Base-by-base conservation (phyloP, 2,113 vertebrate genomes). In the Carassius carassius region DNA sequence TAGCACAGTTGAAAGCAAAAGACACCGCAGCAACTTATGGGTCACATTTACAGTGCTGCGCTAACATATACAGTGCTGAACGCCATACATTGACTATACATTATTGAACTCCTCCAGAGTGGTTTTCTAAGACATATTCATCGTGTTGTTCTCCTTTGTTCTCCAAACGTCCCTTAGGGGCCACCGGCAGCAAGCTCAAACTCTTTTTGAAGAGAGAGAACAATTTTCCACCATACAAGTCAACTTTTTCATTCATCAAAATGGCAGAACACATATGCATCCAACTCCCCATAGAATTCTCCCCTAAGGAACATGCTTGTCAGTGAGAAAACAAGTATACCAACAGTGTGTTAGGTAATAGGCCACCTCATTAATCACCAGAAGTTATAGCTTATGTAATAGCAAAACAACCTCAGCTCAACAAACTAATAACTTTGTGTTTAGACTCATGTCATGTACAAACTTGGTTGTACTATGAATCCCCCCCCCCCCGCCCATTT, bases 361-460 rank as follows among this genome's bases (percentile, higher is more conserved):
- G 82, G 76, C 73, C 76, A 54, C 10, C 86, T 87, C 86, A 89
- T 87, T 87, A 87, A 89, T 89, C 86, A 87, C 80, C 49, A 82
- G 70, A 82, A 89, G 84, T 82, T 82, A 84, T 81, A 58, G 60
- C 69, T 81, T 77, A 78, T 84, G 60, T 85, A 87, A 86, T 84
- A 62, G 80, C 19, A 77, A 56, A 81, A 84, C 54, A 81, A 82
- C 76, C 80, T 81, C 54, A n/a, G 51, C 78, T 41, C 32, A 21
- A 65, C 76, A 67, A 80, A 78, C 6, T 74, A 56, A 82, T 72
- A 69, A 25, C 78, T 72, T 23, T 62, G 41, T 41, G 58, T 65
- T 67, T 19, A 14, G 70, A 74, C 54, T 51, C 16, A 60, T 79
- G 21, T 44, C 76, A 65, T 67, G 35, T 49, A 37, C n/a, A 37